Percentiles rank a stretch among this genome's conserved stretches.
These are phyloP conservation scores for Cerceris ruficornis DNA, from an alignment of 2,888 invertebrate species.

Conservation along the genomic window DNA sequence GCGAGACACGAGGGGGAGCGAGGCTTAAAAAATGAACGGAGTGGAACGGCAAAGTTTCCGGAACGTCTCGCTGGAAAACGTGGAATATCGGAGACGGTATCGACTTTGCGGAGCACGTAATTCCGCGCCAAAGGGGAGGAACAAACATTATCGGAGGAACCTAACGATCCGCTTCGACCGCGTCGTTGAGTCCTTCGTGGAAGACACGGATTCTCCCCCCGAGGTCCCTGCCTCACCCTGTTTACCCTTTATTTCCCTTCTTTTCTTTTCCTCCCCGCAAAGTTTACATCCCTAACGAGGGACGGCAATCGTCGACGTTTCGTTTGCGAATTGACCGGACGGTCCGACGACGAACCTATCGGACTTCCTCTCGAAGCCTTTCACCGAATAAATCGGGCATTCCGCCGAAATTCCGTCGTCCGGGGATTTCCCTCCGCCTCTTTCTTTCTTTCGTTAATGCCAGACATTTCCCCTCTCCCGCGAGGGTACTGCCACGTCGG, in stretches of 20 bases:
- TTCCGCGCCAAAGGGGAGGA: constrained; percentile 24
- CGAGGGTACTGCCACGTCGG: too few relatives aligned
- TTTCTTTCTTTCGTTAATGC: too few relatives aligned
- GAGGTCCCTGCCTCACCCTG: constrained; percentile 26
- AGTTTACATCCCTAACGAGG: constrained; percentile 59
- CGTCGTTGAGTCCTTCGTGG: constrained; percentile 35
- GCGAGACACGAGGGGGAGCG: too few relatives aligned
- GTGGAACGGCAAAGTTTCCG: not conserved
- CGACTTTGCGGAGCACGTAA: constrained; percentile 39
- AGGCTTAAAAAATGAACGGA: too few relatives aligned
- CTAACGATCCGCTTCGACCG: constrained; percentile 41
- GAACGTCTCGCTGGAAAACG: not conserved
- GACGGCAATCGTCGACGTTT: constrained; percentile 39
- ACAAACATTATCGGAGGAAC: constrained; percentile 46
- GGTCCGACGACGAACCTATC: not conserved
- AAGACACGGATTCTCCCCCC: constrained; percentile 19
- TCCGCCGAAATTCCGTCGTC: not conserved
- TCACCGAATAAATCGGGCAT: not conserved
- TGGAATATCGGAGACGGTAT: constrained; percentile 13
- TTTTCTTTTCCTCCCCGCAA: constrained; percentile 18
- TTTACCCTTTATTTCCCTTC: constrained; percentile 33
- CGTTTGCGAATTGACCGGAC: constrained; percentile 27
- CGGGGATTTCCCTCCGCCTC: not conserved
- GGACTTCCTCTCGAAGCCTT: not conserved
- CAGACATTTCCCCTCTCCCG: too few relatives aligned